Percentiles rank a stretch among this genome's conserved stretches.
These are phyloP conservation scores for Carabus problematicus DNA, from an alignment of 2,888 invertebrate species.

Conservation along the genomic window DNA sequence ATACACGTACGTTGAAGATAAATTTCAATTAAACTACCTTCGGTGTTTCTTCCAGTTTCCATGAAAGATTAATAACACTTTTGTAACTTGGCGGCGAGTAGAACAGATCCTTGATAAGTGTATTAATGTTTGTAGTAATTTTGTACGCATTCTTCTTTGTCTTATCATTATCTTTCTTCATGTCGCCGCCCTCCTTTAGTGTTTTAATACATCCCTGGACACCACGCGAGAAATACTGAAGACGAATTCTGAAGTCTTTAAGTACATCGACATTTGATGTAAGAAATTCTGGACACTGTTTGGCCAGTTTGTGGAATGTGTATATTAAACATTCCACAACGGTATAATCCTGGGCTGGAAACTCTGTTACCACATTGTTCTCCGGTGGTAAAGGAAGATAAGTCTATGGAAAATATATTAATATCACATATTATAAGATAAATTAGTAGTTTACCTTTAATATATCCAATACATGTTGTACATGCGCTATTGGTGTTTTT, in stretches of 20 bases:
- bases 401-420: constrained; percentile 64
- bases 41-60: constrained; percentile 64
- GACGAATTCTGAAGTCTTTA: constrained; percentile 84
- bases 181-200: constrained; percentile 45
- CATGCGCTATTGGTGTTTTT: constrained; percentile 76
- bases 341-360: constrained; percentile 91
- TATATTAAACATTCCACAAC: constrained; percentile 92
- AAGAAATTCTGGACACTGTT: constrained; percentile 79
- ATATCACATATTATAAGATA: neutral
- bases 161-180: constrained; percentile 49
- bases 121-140: constrained; percentile 91
- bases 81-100: constrained; percentile 94
- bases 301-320: constrained; percentile 77
- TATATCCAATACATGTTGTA: constrained; percentile 78
- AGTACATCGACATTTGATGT: constrained; percentile 75
- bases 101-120: constrained; percentile 91
- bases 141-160: constrained; percentile 86
- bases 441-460: constrained; percentile 70
- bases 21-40: constrained; percentile 56
- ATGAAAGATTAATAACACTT: constrained; percentile 80
- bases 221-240: constrained; percentile 91
- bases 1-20: constrained; percentile 22
- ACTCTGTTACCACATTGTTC: constrained; percentile 67
- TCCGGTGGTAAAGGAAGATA: constrained; percentile 89
- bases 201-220: constrained; percentile 79